Evolutionary conservation across 2,888 invertebrate genomes (phyloP), one percentile per base, ranked within the genome.

Genomic region (Chromoteleia sp.): DNA sequence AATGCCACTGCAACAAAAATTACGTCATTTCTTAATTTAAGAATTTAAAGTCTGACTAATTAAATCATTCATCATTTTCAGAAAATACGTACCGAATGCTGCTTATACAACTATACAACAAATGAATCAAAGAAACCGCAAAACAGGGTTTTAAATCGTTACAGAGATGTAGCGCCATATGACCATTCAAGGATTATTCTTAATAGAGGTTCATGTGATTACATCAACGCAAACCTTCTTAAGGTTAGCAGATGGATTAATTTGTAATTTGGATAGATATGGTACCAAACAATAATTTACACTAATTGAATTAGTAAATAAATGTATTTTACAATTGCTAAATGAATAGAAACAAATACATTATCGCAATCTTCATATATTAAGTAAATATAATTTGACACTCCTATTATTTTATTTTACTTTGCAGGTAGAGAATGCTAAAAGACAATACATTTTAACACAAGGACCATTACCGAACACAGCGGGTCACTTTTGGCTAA

Each of bases 141-240:
- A 88, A 97, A 97, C 91, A 95, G 96, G 90, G 94, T 94, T 77
- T 92, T 98, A 84, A 98, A 99, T 92, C 94, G 99, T 87, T 99
- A 99, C 92, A 93, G 98, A 88, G 98, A 99, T 94, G 98, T 99
- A 6, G 97, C 96, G 92, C 98, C 99, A 0, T 99, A 97, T 92
- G 98, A 99, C 92, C 98, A 98, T 92, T 97, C 96, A 89, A 94
- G 98, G 84, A 96, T 99, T 81, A 93, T 96, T 63, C 93, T 99
- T 48, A 93, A 94, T 85, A 94, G 95, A 87, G 95, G 95, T 82
- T 92, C 94, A 56, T 94, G 94, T 41, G 96, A 98, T 92, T 99
- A 99, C 92, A 98, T 99, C 88, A 99, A 99, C 93, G 98, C 99
- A 63, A 99, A 98, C 93, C 93, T 97, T 85, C 95, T 99, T 67